Evolutionary conservation across 2,797 vertebrate genomes (phyloP).

Genomic region (Hypotaenidia okinawae): DNA sequence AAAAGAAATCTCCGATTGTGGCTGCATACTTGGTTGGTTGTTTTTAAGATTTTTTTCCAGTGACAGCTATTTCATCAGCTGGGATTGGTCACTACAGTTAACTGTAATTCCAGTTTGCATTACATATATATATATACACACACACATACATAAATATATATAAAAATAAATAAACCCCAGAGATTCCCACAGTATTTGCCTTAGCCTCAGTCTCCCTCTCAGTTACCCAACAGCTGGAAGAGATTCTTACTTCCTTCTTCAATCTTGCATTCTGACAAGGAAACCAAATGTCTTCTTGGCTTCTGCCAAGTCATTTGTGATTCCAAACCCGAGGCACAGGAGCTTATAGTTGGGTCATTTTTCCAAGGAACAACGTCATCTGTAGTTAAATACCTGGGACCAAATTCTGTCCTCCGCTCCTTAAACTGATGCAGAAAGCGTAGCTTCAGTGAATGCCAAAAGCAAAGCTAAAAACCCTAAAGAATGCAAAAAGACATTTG

Average conservation of each 20-base stretch:
- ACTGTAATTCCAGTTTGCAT: background rate
- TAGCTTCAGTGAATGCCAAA: background rate
- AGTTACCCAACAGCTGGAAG: background rate
- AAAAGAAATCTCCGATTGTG: constrained; percentile 15
- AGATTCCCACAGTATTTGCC: background rate
- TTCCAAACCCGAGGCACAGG: background rate
- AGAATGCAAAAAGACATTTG: background rate
- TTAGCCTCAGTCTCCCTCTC: background rate
- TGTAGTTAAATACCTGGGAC: background rate
- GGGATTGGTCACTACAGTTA: background rate
- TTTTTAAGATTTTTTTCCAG: background rate
- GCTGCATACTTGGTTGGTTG: constrained; percentile 16
- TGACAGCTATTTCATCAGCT: constrained; percentile 23
- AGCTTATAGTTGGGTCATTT: background rate
- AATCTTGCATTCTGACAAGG: background rate
- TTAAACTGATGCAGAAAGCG: background rate
- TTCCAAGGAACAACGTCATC: background rate
- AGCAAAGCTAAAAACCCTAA: background rate
- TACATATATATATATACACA: background rate
- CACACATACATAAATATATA: no score
- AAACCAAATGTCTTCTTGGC: background rate
- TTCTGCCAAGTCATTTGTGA: background rate
- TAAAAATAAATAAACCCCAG: background rate
- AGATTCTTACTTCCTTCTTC: background rate
- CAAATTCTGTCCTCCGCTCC: background rate